Evolutionary conservation across 2,113 vertebrate genomes (phyloP).

Genomic region (Cyprinus carpio): DNA sequence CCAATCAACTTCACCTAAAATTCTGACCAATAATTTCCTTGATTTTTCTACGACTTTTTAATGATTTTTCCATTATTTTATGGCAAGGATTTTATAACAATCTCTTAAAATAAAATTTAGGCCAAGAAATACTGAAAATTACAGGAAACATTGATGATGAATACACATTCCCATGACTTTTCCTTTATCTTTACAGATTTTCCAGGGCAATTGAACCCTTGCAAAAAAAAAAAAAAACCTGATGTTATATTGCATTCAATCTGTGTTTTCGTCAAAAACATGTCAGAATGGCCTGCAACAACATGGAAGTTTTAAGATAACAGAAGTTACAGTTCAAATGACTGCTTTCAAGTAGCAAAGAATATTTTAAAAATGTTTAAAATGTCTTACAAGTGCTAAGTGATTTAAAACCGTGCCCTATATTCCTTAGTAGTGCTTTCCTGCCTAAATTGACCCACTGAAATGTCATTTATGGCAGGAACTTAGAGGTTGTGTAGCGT

Average conservation of each 20-base stretch:
- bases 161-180: no score
- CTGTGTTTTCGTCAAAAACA: background rate
- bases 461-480: constrained; percentile 47
- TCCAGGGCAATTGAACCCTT: background rate
- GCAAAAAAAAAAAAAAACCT: background rate
- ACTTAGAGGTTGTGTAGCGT: constrained; percentile 24
- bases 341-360: background rate
- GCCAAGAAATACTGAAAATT: background rate
- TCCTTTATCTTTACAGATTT: background rate
- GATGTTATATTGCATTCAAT: background rate
- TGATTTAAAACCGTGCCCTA: constrained; percentile 12
- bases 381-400: constrained; percentile 6
- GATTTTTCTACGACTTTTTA: background rate
- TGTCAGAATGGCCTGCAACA: background rate
- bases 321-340: background rate
- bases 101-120: background rate
- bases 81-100: background rate
- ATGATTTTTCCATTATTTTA: background rate
- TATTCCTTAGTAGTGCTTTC: constrained; percentile 34
- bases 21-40: background rate
- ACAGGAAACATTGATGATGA: no score
- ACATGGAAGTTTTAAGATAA: background rate
- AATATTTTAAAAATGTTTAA: background rate
- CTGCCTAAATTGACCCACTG: constrained; percentile 33
- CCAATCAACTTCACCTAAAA: background rate